Percentiles rank a stretch among this genome's conserved stretches.
Conservation (phyloP, 2,888 invertebrate species). For the Amorpha juglandis region DNA sequence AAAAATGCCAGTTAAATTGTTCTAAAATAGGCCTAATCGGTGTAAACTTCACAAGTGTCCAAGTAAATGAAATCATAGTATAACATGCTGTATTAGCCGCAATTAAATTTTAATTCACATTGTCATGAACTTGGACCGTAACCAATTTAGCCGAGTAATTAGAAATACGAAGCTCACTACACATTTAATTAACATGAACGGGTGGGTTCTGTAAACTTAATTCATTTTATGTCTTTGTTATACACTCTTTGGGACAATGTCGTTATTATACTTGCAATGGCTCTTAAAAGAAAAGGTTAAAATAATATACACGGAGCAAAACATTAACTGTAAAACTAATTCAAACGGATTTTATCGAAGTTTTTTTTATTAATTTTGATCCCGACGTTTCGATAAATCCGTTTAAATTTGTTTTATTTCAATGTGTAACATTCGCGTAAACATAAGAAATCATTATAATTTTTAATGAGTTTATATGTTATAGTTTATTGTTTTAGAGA, state of each 20-base stretch:
- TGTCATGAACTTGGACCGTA: conserved; percentile 34
- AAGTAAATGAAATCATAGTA: conserved; percentile 3
- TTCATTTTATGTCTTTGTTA: conserved; percentile 32
- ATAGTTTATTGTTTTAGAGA: too few species aligned
- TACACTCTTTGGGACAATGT: background rate
- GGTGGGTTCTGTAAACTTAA: conserved; percentile 37
- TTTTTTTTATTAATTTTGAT: too few species aligned
- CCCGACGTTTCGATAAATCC: too few species aligned
- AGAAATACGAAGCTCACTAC: conserved; percentile 38
- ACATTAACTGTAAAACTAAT: too few species aligned
- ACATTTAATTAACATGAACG: conserved; percentile 39
- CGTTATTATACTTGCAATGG: background rate
- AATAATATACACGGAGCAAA: too few species aligned
- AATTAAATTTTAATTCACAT: conserved; percentile 6
- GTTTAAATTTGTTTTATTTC: too few species aligned
- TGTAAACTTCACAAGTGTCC: background rate
- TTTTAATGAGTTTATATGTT: too few species aligned
- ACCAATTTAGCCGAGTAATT: conserved; percentile 42
- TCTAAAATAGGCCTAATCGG: background rate
- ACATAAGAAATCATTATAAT: too few species aligned
- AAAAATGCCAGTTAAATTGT: too few species aligned
- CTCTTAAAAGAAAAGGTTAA: too few species aligned
- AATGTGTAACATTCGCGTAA: too few species aligned
- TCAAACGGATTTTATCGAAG: too few species aligned
- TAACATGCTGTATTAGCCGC: background rate